phyloP scores from a whole-genome alignment of 2,888 invertebrate species.

The Masnerella sp. region DNA sequence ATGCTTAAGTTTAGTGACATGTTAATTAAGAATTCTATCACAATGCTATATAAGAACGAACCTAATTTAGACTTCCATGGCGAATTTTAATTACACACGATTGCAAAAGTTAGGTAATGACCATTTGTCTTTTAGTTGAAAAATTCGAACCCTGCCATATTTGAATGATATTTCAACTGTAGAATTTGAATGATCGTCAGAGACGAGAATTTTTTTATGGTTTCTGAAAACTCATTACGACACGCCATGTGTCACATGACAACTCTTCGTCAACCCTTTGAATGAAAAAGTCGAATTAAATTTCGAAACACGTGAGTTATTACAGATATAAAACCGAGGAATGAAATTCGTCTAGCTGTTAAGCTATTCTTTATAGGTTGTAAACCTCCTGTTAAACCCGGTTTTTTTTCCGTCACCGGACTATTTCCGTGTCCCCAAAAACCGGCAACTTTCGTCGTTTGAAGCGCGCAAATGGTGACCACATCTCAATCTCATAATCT shows the following conservation, averaged over 20 bases:
- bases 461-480: too few species aligned
- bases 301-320: conserved; percentile 7
- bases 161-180: too few species aligned
- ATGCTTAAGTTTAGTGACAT: conserved; percentile 3
- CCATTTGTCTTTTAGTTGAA: too few species aligned
- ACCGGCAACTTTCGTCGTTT: neutral
- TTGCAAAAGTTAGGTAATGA: too few species aligned
- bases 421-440: conserved; percentile 5
- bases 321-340: neutral
- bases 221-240: too few species aligned
- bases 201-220: too few species aligned
- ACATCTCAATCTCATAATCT: conserved; percentile 23
- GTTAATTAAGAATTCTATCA: conserved; percentile 3
- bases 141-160: too few species aligned
- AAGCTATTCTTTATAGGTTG: conserved; percentile 10
- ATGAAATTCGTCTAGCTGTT: conserved; percentile 10
- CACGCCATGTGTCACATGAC: too few species aligned
- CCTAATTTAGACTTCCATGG: too few species aligned
- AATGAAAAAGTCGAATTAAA: neutral
- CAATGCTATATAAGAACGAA: neutral
- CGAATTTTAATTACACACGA: neutral
- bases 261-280: neutral
- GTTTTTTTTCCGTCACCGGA: neutral
- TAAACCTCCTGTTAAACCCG: conserved; percentile 1
- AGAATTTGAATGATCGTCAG: too few species aligned